Evolutionary conservation across 2,113 vertebrate genomes (phyloP).

Genomic region (Dipodomys stephensi): DNA sequence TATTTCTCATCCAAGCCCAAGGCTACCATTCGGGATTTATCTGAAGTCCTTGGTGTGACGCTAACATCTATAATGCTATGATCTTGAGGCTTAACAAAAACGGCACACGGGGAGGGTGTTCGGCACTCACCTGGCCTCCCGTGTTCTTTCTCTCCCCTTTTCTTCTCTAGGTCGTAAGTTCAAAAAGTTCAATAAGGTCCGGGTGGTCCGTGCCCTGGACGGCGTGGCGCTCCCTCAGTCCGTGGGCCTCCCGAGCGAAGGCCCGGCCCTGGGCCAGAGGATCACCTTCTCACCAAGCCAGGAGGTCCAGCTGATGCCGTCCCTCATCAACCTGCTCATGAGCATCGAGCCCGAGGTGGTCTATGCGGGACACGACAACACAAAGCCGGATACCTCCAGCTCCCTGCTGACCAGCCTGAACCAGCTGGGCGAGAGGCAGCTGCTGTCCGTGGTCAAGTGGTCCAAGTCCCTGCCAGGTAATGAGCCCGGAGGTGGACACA

Average conservation of each 20-base stretch:
- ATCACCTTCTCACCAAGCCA: slow-evolving; percentile 89
- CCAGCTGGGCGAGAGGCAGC: slow-evolving; percentile 95
- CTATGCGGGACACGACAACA: slow-evolving; percentile 93
- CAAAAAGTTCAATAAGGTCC: slow-evolving; percentile 95
- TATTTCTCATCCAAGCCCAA: slow-evolving; percentile 12
- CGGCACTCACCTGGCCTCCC: not conserved
- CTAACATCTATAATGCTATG: not conserved
- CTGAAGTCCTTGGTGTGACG: not conserved
- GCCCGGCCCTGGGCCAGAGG: slow-evolving; percentile 88
- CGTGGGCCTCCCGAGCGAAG: slow-evolving; percentile 87
- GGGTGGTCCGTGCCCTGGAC: slow-evolving; percentile 90
- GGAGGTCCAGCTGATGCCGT: slow-evolving; percentile 92
- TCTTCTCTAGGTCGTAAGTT: slow-evolving; percentile 93
- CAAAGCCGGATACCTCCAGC: slow-evolving; percentile 91
- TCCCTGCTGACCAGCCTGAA: slow-evolving; percentile 96
- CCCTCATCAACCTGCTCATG: slow-evolving; percentile 93
- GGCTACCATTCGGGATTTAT: not conserved
- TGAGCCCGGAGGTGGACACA: not conserved
- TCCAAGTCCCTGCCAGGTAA: slow-evolving; percentile 98
- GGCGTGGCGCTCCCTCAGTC: slow-evolving; percentile 91
- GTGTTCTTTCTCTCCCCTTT: slow-evolving; percentile 6
- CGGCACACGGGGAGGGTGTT: not conserved
- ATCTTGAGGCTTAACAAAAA: slow-evolving; percentile 9
- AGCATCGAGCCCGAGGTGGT: slow-evolving; percentile 96
- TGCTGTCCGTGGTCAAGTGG: slow-evolving; percentile 98